Evolutionary conservation across 2,888 invertebrate genomes (phyloP).

Genomic region (Cosmopolites sordidus): DNA sequence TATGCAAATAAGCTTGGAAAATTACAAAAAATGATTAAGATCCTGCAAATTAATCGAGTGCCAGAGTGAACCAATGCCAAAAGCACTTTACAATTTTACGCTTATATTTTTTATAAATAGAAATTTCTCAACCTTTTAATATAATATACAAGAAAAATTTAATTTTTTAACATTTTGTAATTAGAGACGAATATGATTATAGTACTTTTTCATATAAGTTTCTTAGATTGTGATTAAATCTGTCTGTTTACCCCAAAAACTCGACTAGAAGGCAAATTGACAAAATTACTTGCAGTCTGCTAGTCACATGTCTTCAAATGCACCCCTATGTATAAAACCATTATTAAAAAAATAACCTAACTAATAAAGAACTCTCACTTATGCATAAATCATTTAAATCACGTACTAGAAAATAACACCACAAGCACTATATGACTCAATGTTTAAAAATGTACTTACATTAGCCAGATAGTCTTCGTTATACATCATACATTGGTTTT

Average conservation of each 20-base stretch:
- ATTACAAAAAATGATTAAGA: too few species aligned
- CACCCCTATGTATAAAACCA: not conserved
- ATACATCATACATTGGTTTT: too few species aligned
- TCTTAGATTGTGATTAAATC: not conserved
- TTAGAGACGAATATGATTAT: slow-evolving; percentile 7
- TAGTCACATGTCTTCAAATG: not conserved
- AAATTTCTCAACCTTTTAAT: slow-evolving; percentile 3
- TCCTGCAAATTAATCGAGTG: slow-evolving; percentile 3
- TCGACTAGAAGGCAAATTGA: not conserved
- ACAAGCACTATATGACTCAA: slow-evolving; percentile 1
- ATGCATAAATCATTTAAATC: not conserved
- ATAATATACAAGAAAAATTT: slow-evolving; percentile 4
- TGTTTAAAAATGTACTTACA: not conserved
- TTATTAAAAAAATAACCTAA: not conserved
- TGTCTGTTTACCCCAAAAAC: not conserved
- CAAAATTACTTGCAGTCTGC: not conserved
- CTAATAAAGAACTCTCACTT: not conserved
- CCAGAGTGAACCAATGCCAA: slow-evolving; percentile 12
- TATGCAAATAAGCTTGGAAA: not conserved
- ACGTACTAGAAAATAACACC: not conserved
- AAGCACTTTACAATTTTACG: slow-evolving; percentile 4
- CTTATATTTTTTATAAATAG: slow-evolving; percentile 10
- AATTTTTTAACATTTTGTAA: slow-evolving; percentile 7
- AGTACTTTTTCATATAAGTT: slow-evolving; percentile 3
- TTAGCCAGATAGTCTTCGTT: not conserved